These are phyloP conservation scores for Myripristis murdjan DNA, from an alignment of 2,797 vertebrate genomes.

Conservation along the genomic window DNA sequence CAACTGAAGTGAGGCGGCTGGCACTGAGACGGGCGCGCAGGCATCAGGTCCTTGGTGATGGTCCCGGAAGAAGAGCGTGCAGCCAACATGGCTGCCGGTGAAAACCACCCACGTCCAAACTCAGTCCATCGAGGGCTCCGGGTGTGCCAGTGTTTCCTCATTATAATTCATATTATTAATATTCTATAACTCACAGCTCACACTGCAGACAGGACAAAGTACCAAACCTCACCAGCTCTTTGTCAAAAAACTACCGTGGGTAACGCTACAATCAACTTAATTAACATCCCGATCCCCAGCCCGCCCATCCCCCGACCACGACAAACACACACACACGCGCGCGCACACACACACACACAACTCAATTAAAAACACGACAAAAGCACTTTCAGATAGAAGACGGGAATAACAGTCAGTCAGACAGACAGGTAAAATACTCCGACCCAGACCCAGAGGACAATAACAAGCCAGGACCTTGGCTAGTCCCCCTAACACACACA, in stretches of 20 bases:
- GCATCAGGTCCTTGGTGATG: no score
- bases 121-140: conserved; percentile 35
- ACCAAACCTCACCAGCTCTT: conserved; percentile 36
- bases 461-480: conserved; percentile 29
- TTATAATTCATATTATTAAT: conserved; percentile 33
- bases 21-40: no score
- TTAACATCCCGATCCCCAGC: conserved; percentile 8
- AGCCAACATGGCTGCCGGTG: background rate
- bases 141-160: conserved; percentile 34
- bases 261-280: conserved; percentile 62
- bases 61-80: background rate
- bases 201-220: conserved; percentile 45
- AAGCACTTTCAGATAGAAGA: conserved; percentile 57
- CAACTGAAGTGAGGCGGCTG: no score
- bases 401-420: conserved; percentile 7
- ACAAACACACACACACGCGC: conserved; percentile 13
- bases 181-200: conserved; percentile 48
- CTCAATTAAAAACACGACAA: conserved; percentile 35
- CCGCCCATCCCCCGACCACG: background rate
- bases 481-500: background rate
- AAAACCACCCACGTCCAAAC: conserved; percentile 25
- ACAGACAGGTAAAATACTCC: background rate
- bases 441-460: background rate
- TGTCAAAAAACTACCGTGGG: conserved; percentile 48
- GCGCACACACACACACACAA: conserved; percentile 28